Percentiles rank a stretch among this genome's conserved stretches.
Conservation (phyloP, 2,113 vertebrate genomes). For the Leptodactylus fuscus region DNA sequence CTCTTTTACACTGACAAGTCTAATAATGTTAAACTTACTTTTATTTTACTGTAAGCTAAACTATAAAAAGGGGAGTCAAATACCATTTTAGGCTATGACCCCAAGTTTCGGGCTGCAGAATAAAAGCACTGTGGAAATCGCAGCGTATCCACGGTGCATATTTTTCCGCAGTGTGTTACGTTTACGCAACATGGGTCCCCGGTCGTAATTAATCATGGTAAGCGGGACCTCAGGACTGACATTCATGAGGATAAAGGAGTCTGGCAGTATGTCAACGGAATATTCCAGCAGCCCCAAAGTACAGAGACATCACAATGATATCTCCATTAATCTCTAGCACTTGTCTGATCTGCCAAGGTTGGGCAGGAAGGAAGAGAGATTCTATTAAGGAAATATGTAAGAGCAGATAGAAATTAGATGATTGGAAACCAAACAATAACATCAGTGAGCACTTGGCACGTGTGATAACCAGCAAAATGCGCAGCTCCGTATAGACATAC, state of each 20-base stretch:
- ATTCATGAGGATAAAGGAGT: conserved; percentile 19
- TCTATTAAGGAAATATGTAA: conserved; percentile 69
- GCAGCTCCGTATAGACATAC: neutral
- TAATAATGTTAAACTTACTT: no score
- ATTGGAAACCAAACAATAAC: conserved; percentile 52
- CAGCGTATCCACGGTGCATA: no score
- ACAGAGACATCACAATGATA: conserved; percentile 25
- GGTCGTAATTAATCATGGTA: neutral
- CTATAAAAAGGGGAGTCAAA: no score
- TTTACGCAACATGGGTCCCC: no score
- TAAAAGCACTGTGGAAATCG: no score
- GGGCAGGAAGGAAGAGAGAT: conserved; percentile 71
- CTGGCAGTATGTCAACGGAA: neutral
- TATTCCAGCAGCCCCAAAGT: neutral
- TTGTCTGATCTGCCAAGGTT: conserved; percentile 68
- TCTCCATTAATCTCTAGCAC: conserved; percentile 60
- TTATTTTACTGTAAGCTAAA: no score
- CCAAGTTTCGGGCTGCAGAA: no score
- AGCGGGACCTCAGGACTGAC: neutral
- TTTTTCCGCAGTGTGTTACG: no score
- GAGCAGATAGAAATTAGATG: conserved; percentile 59
- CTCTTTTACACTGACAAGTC: no score
- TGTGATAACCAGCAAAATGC: neutral
- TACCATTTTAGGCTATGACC: no score
- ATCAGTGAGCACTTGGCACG: neutral